Conservation (phyloP, 2,113 vertebrate genomes). For the Centropus bengalensis region DNA sequence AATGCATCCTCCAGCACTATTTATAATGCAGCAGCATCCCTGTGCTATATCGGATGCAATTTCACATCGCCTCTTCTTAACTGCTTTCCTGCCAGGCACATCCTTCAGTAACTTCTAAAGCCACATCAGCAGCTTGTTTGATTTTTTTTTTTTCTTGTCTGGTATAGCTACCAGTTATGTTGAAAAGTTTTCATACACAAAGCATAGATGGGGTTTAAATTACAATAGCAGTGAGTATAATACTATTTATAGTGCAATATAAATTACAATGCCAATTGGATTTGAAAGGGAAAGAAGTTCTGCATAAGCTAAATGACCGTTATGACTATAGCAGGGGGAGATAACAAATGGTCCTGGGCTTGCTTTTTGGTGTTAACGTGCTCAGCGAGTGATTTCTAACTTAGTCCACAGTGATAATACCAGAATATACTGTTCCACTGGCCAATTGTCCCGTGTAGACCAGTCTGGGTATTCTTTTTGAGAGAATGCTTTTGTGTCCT, state of each 20-base stretch:
- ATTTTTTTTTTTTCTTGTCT: background rate
- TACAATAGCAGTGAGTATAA: background rate
- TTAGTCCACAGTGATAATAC: background rate
- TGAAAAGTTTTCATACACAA: background rate
- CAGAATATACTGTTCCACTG: background rate
- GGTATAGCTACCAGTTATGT: background rate
- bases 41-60: slow-evolving; percentile 72
- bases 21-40: slow-evolving; percentile 79
- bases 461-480: background rate
- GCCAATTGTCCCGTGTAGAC: background rate
- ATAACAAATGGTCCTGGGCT: background rate
- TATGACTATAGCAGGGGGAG: background rate
- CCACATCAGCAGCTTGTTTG: background rate
- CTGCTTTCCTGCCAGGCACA: slow-evolving; percentile 56
- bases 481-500: slow-evolving; percentile 22
- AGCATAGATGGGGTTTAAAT: background rate
- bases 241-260: background rate
- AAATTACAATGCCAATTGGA: background rate
- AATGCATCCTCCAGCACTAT: slow-evolving; percentile 80
- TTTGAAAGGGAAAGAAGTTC: background rate
- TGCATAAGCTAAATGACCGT: background rate
- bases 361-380: background rate
- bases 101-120: slow-evolving; percentile 7
- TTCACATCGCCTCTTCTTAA: slow-evolving; percentile 66
- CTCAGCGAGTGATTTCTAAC: background rate